A percentile compares a stretch with the other conserved stretches of the same genome.
phyloP scores from a whole-genome alignment of 2,888 invertebrate species.

The Elmis aenea region DNA sequence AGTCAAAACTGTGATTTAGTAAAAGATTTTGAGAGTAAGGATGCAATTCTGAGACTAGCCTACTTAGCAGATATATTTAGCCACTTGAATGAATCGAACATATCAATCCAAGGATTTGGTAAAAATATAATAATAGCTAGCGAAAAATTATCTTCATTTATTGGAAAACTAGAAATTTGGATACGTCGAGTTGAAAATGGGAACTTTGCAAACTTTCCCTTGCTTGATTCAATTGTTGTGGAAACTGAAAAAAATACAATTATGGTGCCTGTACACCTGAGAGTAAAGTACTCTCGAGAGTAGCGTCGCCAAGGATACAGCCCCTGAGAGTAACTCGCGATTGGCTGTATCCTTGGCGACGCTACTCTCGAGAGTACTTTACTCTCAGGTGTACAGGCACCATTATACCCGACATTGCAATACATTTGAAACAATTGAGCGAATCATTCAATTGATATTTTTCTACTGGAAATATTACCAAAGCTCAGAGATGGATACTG shows the following conservation, averaged over 20 bases:
- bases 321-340: too few species aligned
- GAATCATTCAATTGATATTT: slow-evolving; percentile 10
- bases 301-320: too few species aligned
- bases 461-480: slow-evolving; percentile 8
- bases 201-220: slow-evolving; percentile 3
- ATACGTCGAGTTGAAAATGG: slow-evolving; percentile 5
- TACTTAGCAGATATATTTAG: slow-evolving; percentile 13
- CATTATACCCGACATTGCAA: slow-evolving; percentile 5
- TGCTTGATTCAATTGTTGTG: slow-evolving; percentile 2
- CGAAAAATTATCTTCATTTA: slow-evolving; percentile 10
- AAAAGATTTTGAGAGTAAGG: slow-evolving; percentile 5
- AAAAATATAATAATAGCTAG: slow-evolving; percentile 10
- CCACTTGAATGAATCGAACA: slow-evolving; percentile 12
- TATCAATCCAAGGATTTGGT: slow-evolving; percentile 9
- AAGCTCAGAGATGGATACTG: slow-evolving; percentile 13
- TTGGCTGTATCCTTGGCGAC: too few species aligned
- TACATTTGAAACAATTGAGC: slow-evolving; percentile 9
- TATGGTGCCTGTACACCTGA: too few species aligned
- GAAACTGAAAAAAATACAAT: slow-evolving; percentile 2
- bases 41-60: slow-evolving; percentile 1
- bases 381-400: too few species aligned
- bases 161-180: slow-evolving; percentile 3
- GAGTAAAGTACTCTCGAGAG: too few species aligned
- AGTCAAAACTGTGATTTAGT: slow-evolving; percentile 5
- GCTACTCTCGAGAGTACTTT: too few species aligned